Conservation (phyloP, 2,113 vertebrate species). For the Stictonetta naevosa region DNA sequence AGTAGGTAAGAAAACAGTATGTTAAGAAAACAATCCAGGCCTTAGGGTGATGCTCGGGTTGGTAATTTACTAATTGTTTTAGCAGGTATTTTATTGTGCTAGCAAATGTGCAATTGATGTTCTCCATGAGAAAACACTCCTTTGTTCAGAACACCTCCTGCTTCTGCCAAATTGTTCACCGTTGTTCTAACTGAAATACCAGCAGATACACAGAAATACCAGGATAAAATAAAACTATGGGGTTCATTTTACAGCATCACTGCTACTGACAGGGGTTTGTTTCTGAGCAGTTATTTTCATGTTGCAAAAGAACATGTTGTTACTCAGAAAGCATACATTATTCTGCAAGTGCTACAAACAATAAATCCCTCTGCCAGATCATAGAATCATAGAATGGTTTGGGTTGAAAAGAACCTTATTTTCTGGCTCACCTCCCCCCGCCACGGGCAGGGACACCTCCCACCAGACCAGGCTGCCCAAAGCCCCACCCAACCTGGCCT, state of each 20-base stretch:
- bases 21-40: not conserved
- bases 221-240: not conserved
- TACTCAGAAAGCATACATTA: constrained; percentile 14
- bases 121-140: not conserved
- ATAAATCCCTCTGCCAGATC: constrained; percentile 22
- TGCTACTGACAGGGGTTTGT: not conserved
- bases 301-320: constrained; percentile 12
- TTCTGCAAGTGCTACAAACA: constrained; percentile 23
- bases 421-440: not conserved
- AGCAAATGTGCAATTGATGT: not conserved
- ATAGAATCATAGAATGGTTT: not conserved
- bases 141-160: not conserved
- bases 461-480: not conserved
- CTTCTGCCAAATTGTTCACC: not conserved
- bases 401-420: not conserved
- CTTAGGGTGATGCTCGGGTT: not conserved
- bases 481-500: not conserved
- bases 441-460: not conserved
- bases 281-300: constrained; percentile 6
- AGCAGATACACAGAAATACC: not conserved
- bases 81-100: not conserved
- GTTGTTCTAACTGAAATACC: not conserved
- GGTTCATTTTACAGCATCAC: not conserved
- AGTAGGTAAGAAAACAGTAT: not conserved
- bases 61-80: not conserved